Percentiles rank a stretch among this genome's conserved stretches.
phyloP scores from a whole-genome alignment of 2,797 vertebrate species.

The Sebastes nivosus region DNA sequence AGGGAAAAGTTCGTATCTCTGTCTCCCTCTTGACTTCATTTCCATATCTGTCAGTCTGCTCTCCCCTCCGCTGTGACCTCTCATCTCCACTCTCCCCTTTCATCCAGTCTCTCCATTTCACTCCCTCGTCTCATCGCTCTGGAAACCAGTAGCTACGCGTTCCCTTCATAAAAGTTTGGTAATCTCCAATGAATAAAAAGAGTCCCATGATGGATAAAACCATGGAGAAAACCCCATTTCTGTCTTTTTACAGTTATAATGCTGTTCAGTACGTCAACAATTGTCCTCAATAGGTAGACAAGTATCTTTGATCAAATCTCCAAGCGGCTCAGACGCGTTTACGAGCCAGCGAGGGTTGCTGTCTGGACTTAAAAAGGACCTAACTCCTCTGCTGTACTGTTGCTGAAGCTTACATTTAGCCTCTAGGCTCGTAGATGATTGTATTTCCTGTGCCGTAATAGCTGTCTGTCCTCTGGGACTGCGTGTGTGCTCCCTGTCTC shows the following conservation, averaged over 20 bases:
- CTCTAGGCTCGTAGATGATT: conserved; percentile 73
- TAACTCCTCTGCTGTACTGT: conserved; percentile 53
- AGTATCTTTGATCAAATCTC: conserved; percentile 54
- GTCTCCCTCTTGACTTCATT: conserved; percentile 70
- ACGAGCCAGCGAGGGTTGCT: conserved; percentile 28
- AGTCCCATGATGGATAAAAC: conserved; percentile 11
- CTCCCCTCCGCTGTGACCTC: conserved; percentile 62
- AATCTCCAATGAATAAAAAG: conserved; percentile 17
- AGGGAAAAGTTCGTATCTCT: conserved; percentile 67
- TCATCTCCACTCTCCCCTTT: conserved; percentile 59
- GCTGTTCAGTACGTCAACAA: conserved; percentile 10
- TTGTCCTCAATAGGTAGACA: conserved; percentile 36
- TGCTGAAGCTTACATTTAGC: conserved; percentile 73
- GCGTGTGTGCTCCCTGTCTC: conserved; percentile 62
- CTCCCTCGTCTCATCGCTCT: conserved; percentile 26
- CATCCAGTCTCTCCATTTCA: conserved; percentile 45
- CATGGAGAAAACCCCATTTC: not conserved
- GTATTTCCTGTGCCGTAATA: conserved; percentile 79
- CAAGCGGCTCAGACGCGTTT: conserved; percentile 43
- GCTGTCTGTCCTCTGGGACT: conserved; percentile 71
- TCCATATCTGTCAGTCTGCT: conserved; percentile 76
- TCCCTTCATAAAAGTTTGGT: conserved; percentile 25
- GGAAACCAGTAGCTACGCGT: conserved; percentile 47
- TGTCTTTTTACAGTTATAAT: conserved; percentile 17
- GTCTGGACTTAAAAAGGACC: conserved; percentile 60